Percentiles rank a stretch among this genome's conserved stretches.
Evolutionary conservation across 1,140 invertebrate species (phyloP).

Genomic region (Conus betulinus): DNA sequence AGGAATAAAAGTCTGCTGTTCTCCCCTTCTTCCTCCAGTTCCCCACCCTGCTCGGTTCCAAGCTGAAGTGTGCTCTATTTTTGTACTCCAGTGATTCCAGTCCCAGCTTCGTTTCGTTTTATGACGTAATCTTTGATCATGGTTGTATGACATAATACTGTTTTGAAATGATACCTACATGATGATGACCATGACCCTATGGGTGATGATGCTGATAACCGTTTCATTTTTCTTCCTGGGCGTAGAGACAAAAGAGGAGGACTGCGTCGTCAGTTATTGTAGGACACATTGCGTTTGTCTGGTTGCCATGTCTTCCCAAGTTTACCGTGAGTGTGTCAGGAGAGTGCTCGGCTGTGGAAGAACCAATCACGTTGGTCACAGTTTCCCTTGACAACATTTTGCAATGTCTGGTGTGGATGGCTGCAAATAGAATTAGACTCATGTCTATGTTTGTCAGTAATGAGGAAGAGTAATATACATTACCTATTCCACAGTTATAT

Average conservation of each 20-base stretch:
- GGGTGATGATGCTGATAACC: background rate
- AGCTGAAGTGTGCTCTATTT: slow-evolving; percentile 4
- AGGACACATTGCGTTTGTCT: background rate
- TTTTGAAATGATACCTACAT: background rate
- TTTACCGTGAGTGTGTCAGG: background rate
- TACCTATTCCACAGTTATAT: slow-evolving; percentile 9
- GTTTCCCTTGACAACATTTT: background rate
- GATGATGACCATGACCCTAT: background rate
- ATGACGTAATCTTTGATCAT: background rate
- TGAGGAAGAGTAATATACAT: background rate
- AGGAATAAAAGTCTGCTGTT: no score
- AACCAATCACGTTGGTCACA: background rate
- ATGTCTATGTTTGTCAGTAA: background rate
- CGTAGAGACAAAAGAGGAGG: background rate
- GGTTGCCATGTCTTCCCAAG: slow-evolving; percentile 14
- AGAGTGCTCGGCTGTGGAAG: background rate
- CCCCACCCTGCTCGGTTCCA: background rate
- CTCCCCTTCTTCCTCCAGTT: no score
- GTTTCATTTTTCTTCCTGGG: background rate
- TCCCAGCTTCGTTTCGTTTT: background rate
- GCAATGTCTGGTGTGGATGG: no score
- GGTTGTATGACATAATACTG: no score
- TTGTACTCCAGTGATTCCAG: slow-evolving; percentile 10
- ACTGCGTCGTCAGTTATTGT: background rate
- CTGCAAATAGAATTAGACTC: background rate